phyloP scores from a whole-genome alignment of 2,888 invertebrate genomes.

The Drosophila austrosaltans region DNA sequence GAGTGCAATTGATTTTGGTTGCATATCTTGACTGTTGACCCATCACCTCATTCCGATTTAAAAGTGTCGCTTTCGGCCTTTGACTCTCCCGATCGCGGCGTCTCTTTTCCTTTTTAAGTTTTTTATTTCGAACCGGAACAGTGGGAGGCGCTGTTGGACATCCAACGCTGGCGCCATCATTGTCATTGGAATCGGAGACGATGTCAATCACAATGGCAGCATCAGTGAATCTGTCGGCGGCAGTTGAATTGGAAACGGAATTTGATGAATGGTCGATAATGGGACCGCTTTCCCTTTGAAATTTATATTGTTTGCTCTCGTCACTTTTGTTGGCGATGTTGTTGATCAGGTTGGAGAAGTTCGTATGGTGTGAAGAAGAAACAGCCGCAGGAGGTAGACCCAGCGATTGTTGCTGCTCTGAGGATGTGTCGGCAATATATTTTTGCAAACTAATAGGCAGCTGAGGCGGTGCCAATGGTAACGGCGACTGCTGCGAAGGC shows the following conservation, averaged over 20 bases:
- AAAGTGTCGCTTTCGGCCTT: slow-evolving; percentile 17
- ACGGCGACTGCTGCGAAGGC: slow-evolving; percentile 29
- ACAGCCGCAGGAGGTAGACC: slow-evolving; percentile 5
- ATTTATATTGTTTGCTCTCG: slow-evolving; percentile 35
- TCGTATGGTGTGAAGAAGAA: slow-evolving; percentile 31
- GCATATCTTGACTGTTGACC: slow-evolving; percentile 27
- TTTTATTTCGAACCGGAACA: slow-evolving; percentile 49
- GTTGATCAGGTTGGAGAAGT: slow-evolving; percentile 50
- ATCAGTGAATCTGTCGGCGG: slow-evolving; percentile 40
- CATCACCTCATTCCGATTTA: slow-evolving; percentile 29
- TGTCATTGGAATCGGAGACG: slow-evolving; percentile 80
- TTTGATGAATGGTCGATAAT: slow-evolving; percentile 63
- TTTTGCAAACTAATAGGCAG: slow-evolving; percentile 17
- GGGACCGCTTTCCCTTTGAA: slow-evolving; percentile 16
- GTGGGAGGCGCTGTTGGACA: slow-evolving; percentile 10
- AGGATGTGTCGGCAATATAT: slow-evolving; percentile 1
- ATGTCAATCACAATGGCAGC: slow-evolving; percentile 78
- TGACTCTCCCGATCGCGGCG: slow-evolving; percentile 51
- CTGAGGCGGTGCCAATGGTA: slow-evolving; percentile 4
- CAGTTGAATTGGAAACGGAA: slow-evolving; percentile 50
- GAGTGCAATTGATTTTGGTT: slow-evolving; percentile 45
- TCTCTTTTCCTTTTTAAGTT: slow-evolving; percentile 74
- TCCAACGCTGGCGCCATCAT: slow-evolving; percentile 40
- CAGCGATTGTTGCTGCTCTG: slow-evolving; percentile 30
- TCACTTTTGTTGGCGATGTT: slow-evolving; percentile 34